Evolutionary conservation across 2,113 vertebrate genomes (phyloP), one percentile per base, ranked within the genome.

Genomic region (Oryzias melastigma): DNA sequence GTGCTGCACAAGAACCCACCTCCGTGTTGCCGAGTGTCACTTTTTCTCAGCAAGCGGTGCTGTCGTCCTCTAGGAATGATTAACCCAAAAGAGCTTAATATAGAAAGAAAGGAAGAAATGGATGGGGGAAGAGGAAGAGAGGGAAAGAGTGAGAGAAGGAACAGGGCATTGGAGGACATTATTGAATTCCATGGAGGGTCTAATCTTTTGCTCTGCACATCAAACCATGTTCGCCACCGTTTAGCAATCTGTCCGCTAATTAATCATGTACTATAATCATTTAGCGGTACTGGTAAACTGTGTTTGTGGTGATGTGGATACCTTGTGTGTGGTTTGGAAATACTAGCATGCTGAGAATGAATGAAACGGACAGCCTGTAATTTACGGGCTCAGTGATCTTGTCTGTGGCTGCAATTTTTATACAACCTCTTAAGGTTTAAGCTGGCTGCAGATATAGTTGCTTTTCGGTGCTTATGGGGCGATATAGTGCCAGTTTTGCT

Each of bases 1-100:
- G 74, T 76, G 74, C 53, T 70, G 77, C 75, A 62, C 58, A 53
- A 78, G 55, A 75, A 66, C 46, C 67, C 52, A 45, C 78, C 73
- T 81, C 77, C 29, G 54, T 57, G 66, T 80, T 84, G 82, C 81
- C 89, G 76, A 45, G 77, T 83, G 80, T 78, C 76, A 80, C 62
- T 75, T 68, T 82, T 58, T 27, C 46, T 60, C 56, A 53, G 59
- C 63, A 48, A 55, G 55, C 61, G 71, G 62, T 65, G 75, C 85
- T 79, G 75, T 61, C 72, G 79, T 90, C 90, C 89, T 91, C 75
- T 78, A 88, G 88, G 87, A 91, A 88, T 88, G 88, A 91, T 90
- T 90, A 91, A 85, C 85, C 84, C 81, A 87, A 83, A 88, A 89
- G 82, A 81, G 84, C 87, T 89, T 91, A 84, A 92, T 88, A 90